Conservation (phyloP, 2,113 vertebrate species). For the Oncorhynchus masou region DNA sequence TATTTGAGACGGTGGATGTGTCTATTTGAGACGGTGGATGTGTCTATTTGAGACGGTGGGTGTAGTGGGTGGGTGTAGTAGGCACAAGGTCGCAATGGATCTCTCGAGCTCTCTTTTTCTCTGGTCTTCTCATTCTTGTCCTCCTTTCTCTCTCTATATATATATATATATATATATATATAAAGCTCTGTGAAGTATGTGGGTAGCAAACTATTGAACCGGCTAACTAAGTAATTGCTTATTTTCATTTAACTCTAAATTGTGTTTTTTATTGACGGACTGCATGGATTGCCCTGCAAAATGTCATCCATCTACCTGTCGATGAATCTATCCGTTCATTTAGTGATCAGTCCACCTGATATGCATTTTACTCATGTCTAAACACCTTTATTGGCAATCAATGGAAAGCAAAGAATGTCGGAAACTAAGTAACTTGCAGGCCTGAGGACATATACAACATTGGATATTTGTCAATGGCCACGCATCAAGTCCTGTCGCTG, state of each 20-base stretch:
- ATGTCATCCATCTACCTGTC: slow-evolving; percentile 80
- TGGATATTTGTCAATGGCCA: slow-evolving; percentile 51
- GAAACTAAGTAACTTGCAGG: slow-evolving; percentile 53
- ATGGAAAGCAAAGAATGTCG: slow-evolving; percentile 67
- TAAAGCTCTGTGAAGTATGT: too few species aligned
- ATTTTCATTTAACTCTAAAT: slow-evolving; percentile 65
- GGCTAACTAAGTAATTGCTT: slow-evolving; percentile 12
- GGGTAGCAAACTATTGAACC: too few species aligned
- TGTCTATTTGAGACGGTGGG: not conserved
- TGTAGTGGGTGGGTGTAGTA: too few species aligned
- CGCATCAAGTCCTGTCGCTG: slow-evolving; percentile 4
- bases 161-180: slow-evolving; percentile 13
- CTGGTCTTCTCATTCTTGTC: slow-evolving; percentile 22
- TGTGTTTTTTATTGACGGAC: slow-evolving; percentile 72
- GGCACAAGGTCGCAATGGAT: not conserved
- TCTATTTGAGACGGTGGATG: not conserved
- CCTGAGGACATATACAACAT: slow-evolving; percentile 32
- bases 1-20: not conserved
- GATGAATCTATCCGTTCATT: slow-evolving; percentile 74
- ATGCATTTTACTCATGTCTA: slow-evolving; percentile 71
- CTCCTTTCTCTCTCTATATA: slow-evolving; percentile 27
- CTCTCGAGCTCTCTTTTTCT: not conserved
- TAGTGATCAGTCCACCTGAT: slow-evolving; percentile 71
- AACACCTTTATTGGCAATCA: slow-evolving; percentile 74
- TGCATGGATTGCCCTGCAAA: slow-evolving; percentile 71